A percentile compares a stretch with the other conserved stretches of the same genome.
phyloP scores from a whole-genome alignment of 2,888 invertebrate genomes.

The Tipula lateralis region DNA sequence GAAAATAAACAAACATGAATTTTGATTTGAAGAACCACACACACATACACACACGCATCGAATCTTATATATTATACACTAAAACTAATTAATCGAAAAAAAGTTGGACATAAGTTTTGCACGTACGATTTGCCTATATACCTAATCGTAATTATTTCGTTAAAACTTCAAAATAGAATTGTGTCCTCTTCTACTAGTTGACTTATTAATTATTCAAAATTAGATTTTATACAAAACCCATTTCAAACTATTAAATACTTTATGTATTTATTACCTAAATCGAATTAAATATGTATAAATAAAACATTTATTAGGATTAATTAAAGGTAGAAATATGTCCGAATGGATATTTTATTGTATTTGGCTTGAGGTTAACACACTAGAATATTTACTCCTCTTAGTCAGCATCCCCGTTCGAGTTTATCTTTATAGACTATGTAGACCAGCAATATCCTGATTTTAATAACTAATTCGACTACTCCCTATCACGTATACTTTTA shows the following conservation, averaged over 20 bases:
- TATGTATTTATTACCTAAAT: neutral
- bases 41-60: too few species aligned
- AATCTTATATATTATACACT: too few species aligned
- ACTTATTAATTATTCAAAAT: neutral
- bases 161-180: too few species aligned
- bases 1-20: neutral
- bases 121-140: too few species aligned
- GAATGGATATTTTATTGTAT: neutral
- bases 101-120: too few species aligned
- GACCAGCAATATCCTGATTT: neutral
- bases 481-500: neutral
- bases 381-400: too few species aligned
- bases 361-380: too few species aligned
- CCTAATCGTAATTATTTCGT: too few species aligned
- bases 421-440: too few species aligned
- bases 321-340: neutral
- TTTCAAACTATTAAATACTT: neutral
- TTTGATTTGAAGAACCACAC: neutral
- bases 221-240: neutral
- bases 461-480: neutral
- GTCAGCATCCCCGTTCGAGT: too few species aligned
- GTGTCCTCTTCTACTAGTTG: too few species aligned
- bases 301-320: neutral
- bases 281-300: neutral
- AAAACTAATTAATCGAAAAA: too few species aligned